phyloP scores from a whole-genome alignment of 1,140 invertebrate genomes.

The Platorchestia sp. region DNA sequence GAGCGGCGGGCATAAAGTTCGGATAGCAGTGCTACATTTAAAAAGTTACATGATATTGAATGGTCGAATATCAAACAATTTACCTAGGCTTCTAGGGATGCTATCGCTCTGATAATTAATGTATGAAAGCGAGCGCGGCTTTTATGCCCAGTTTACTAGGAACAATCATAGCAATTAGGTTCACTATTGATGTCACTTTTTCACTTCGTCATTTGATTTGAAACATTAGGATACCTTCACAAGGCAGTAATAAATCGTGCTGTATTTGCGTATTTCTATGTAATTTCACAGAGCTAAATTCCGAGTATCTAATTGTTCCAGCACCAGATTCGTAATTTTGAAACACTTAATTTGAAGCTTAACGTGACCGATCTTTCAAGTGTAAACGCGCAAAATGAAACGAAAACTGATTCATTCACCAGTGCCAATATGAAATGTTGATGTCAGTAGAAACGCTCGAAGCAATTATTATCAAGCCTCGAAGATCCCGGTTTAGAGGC shows the following conservation, averaged over 20 bases:
- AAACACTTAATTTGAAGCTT: background rate
- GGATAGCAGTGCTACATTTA: too few species aligned
- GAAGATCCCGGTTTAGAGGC: background rate
- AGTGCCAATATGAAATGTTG: background rate
- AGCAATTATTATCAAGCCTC: background rate
- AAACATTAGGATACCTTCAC: background rate
- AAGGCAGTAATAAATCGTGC: background rate
- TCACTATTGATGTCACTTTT: background rate
- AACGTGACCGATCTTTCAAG: background rate
- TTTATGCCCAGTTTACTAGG: background rate
- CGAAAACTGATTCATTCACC: background rate
- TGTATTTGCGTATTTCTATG: background rate
- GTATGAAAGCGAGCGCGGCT: background rate
- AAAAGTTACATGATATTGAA: background rate
- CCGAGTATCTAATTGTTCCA: background rate
- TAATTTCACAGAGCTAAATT: background rate
- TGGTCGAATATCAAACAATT: background rate
- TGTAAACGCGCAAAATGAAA: background rate
- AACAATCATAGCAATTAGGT: background rate
- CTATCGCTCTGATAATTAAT: background rate
- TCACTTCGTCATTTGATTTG: background rate
- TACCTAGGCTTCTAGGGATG: background rate
- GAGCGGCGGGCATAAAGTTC: too few species aligned
- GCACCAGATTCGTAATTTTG: background rate
- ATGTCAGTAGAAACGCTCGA: background rate